Evolutionary conservation across 2,113 vertebrate species (phyloP).

Genomic region (Paedocypris sp.): DNA sequence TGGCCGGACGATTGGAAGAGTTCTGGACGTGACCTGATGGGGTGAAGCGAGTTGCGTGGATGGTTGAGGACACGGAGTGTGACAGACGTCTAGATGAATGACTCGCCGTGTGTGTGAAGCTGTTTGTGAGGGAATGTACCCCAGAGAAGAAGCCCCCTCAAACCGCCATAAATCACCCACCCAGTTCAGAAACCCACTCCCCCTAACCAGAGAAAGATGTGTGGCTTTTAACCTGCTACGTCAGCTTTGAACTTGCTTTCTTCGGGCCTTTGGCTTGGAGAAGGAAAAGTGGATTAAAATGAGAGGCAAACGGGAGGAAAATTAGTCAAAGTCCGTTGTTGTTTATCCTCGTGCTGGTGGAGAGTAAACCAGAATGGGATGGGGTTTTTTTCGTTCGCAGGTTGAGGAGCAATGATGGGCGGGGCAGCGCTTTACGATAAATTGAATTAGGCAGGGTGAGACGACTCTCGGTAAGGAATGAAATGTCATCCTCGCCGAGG

Average conservation of each 20-base stretch:
- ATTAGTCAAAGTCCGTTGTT: constrained; percentile 16
- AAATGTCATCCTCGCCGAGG: constrained; percentile 57
- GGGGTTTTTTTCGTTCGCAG: constrained; percentile 26
- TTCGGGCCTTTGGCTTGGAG: neutral
- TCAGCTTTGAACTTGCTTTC: constrained; percentile 4
- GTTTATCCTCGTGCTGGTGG: constrained; percentile 18
- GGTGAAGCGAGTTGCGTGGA: neutral
- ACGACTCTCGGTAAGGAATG: constrained; percentile 55
- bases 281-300: neutral
- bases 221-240: constrained; percentile 14
- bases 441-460: constrained; percentile 58
- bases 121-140: constrained; percentile 3
- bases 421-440: constrained; percentile 53
- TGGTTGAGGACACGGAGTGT: neutral
- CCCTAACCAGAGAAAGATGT: constrained; percentile 42
- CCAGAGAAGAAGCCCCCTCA: neutral
- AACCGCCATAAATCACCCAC: constrained; percentile 21
- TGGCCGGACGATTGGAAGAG: too few relatives aligned
- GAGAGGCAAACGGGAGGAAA: neutral
- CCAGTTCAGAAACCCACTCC: constrained; percentile 13
- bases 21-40: neutral
- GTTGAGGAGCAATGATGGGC: constrained; percentile 39
- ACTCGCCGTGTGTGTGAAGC: neutral
- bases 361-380: constrained; percentile 43
- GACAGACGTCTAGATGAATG: neutral